These are phyloP conservation scores for Allophyes oxyacanthae DNA, from an alignment of 2,888 invertebrate genomes.

Conservation along the genomic window DNA sequence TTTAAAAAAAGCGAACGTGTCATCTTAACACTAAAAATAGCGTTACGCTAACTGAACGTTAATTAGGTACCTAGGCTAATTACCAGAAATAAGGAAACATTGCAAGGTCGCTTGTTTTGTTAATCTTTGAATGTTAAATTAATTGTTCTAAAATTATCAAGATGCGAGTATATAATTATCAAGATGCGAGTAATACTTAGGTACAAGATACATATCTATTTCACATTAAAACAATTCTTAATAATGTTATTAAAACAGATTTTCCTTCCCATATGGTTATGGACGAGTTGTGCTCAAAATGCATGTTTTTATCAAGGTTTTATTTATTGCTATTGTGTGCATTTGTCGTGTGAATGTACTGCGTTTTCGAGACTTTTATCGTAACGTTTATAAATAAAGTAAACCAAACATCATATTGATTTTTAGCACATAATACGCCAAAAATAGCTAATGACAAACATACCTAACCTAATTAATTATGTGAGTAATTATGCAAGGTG, in stretches of 20 bases:
- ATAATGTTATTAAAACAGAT: constrained; percentile 23
- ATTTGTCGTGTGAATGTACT: constrained; percentile 35
- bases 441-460: too few species aligned
- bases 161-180: constrained; percentile 27
- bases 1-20: constrained; percentile 35
- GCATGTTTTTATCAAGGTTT: constrained; percentile 34
- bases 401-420: constrained; percentile 23
- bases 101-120: constrained; percentile 60
- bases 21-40: constrained; percentile 37
- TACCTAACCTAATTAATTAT: too few species aligned
- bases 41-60: constrained; percentile 42
- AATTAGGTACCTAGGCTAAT: constrained; percentile 57
- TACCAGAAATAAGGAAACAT: constrained; percentile 61
- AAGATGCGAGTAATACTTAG: constrained; percentile 32
- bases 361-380: constrained; percentile 10
- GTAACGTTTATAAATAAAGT: not conserved
- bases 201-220: constrained; percentile 53
- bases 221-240: constrained; percentile 49
- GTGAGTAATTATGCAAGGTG: too few species aligned
- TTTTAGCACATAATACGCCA: too few species aligned
- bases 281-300: constrained; percentile 29
- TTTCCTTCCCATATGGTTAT: constrained; percentile 38
- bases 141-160: constrained; percentile 26
- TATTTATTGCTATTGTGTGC: constrained; percentile 20
- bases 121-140: constrained; percentile 44